These are phyloP conservation scores for Corydoras sp. DNA, from an alignment of 2,113 vertebrate genomes.

Conservation along the genomic window DNA sequence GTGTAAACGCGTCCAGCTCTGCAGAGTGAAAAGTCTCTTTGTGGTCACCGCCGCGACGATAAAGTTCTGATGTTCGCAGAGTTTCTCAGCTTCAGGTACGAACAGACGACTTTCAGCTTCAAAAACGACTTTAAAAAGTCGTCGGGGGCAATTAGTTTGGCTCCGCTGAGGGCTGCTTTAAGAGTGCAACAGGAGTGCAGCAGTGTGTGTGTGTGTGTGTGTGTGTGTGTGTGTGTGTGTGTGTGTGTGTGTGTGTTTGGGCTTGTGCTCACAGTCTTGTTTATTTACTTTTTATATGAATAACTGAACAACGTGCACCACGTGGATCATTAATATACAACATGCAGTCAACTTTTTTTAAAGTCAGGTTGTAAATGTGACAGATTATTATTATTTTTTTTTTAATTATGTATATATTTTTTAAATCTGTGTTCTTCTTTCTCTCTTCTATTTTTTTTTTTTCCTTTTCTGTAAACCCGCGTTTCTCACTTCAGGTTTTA, in stretches of 20 bases:
- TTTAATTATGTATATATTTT: too few species aligned
- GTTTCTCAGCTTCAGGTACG: constrained; percentile 61
- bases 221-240: background rate
- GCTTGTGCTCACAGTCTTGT: background rate
- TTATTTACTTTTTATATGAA: too few species aligned
- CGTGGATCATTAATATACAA: too few species aligned
- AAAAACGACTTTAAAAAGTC: too few species aligned
- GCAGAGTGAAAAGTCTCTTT: background rate
- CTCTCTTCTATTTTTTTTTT: too few species aligned
- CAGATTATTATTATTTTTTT: too few species aligned
- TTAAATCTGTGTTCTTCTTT: too few species aligned
- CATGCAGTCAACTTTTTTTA: too few species aligned
- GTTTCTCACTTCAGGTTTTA: background rate
- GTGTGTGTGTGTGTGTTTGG: background rate
- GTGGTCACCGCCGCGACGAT: background rate
- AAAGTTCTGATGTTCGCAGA: constrained; percentile 23
- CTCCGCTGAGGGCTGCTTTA: background rate
- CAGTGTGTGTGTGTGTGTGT: background rate
- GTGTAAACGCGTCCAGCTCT: constrained; percentile 19
- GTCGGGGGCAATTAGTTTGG: background rate
- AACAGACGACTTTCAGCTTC: background rate
- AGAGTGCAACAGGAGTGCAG: too few species aligned
- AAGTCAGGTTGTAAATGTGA: too few species aligned
- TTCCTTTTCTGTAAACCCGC: too few species aligned
- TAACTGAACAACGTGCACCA: too few species aligned